A percentile compares a stretch with the other conserved stretches of the same genome.
Evolutionary conservation across 2,888 invertebrate genomes (phyloP).

Genomic region (Terebella lapidaria): DNA sequence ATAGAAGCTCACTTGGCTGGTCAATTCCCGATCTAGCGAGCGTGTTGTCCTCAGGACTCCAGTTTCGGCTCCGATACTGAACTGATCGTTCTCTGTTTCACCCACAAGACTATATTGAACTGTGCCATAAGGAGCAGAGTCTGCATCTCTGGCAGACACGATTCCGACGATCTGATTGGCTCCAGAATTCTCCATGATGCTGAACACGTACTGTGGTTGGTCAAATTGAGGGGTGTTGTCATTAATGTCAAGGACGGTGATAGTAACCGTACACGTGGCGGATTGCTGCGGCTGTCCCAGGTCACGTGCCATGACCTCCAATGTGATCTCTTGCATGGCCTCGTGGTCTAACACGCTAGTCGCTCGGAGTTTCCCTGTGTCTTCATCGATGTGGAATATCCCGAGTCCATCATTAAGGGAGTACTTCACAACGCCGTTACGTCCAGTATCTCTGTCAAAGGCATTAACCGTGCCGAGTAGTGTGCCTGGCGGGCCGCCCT

Average conservation of each 20-base stretch:
- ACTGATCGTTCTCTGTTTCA: constrained; percentile 82
- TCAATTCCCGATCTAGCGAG: constrained; percentile 42
- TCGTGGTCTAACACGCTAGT: constrained; percentile 21
- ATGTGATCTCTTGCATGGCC: constrained; percentile 2
- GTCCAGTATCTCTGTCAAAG: constrained; percentile 77
- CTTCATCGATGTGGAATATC: constrained; percentile 77
- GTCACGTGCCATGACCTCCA: constrained; percentile 18
- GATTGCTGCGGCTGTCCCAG: constrained; percentile 16
- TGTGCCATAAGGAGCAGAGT: constrained; percentile 60
- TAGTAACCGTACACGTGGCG: constrained; percentile 64
- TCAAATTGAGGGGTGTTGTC: constrained; percentile 85
- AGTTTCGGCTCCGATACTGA: constrained; percentile 74
- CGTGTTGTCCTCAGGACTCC: constrained; percentile 57
- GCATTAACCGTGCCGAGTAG: constrained; percentile 69
- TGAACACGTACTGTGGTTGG: constrained; percentile 61
- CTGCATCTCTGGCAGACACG: constrained; percentile 61
- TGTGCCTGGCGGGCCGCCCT: too few relatives aligned
- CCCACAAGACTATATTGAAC: constrained; percentile 82
- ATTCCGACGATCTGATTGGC: constrained; percentile 68
- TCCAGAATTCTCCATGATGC: constrained; percentile 68
- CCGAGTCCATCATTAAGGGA: constrained; percentile 69
- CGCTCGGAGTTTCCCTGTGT: constrained; percentile 53
- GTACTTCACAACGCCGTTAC: constrained; percentile 62
- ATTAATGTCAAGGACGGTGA: constrained; percentile 61
- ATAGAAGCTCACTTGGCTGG: constrained; percentile 65